Percentiles rank a stretch among this genome's conserved stretches.
Evolutionary conservation across 2,888 invertebrate species (phyloP).

Genomic region (Spilosoma lubricipeda): DNA sequence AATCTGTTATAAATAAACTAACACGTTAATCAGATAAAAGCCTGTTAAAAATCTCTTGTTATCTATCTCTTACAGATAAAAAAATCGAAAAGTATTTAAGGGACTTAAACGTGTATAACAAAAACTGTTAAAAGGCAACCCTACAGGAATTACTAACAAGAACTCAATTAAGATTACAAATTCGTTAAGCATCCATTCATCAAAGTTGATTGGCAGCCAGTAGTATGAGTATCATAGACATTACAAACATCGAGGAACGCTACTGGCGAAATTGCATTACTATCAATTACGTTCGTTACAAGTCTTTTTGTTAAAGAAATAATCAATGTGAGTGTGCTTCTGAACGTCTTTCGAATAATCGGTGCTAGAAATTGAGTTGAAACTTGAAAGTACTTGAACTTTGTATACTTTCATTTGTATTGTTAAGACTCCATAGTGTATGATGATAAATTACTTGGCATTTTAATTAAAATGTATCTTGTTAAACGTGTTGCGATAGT

Average conservation of each 20-base stretch:
- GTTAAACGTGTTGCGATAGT: not conserved
- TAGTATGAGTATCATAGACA: constrained; percentile 37
- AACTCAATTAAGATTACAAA: constrained; percentile 72
- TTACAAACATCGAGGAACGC: constrained; percentile 51
- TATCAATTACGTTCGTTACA: constrained; percentile 70
- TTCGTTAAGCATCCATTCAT: constrained; percentile 79
- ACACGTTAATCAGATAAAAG: too few relatives aligned
- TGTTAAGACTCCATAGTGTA: constrained; percentile 30
- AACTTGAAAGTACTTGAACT: constrained; percentile 41
- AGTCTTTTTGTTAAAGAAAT: constrained; percentile 66
- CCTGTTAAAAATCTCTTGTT: too few relatives aligned
- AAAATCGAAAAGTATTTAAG: constrained; percentile 1
- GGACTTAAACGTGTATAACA: constrained; percentile 29
- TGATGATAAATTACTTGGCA: constrained; percentile 33
- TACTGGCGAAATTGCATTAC: constrained; percentile 74
- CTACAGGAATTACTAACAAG: constrained; percentile 63
- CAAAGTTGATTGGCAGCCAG: constrained; percentile 73
- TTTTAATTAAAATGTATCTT: constrained; percentile 17
- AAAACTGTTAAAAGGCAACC: constrained; percentile 37
- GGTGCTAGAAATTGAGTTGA: constrained; percentile 32
- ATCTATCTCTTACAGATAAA: not conserved
- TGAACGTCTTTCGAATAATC: constrained; percentile 30
- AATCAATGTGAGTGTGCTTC: constrained; percentile 53
- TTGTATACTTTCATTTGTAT: constrained; percentile 36
- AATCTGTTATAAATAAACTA: too few relatives aligned